Conservation (phyloP, 2,797 vertebrate genomes). For the Halcyon badia region DNA sequence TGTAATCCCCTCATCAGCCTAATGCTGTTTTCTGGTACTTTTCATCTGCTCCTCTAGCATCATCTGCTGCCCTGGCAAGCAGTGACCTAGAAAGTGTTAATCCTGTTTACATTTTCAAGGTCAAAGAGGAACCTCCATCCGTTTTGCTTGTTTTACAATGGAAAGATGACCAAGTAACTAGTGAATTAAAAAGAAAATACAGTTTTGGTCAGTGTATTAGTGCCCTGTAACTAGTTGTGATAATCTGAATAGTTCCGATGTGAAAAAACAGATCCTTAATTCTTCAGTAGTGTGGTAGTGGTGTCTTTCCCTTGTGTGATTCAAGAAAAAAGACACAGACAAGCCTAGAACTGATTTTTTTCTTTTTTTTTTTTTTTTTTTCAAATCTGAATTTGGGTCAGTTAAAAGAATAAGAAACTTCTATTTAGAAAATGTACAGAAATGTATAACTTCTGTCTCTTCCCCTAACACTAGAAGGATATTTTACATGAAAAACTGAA, state of each 20-base stretch:
- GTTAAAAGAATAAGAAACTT: not conserved
- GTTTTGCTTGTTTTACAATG: not conserved
- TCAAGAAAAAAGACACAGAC: not conserved
- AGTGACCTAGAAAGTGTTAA: constrained; percentile 73
- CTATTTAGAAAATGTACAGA: not conserved
- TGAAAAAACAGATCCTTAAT: not conserved
- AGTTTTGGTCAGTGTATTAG: not conserved
- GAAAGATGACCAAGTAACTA: not conserved
- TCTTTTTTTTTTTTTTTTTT: not conserved
- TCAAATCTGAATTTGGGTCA: not conserved
- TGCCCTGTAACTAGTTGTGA: not conserved
- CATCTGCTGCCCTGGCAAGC: constrained; percentile 49
- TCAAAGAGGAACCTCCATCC: constrained; percentile 37
- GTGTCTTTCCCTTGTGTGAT: not conserved
- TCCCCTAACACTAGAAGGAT: not conserved
- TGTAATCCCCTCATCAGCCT: constrained; percentile 16
- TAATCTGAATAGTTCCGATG: not conserved
- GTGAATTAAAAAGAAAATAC: not conserved
- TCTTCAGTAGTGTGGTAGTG: not conserved
- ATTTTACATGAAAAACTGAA: not conserved
- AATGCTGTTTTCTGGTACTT: not conserved
- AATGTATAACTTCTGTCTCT: not conserved
- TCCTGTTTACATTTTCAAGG: constrained; percentile 67
- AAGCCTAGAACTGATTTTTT: not conserved
- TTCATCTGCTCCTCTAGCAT: constrained; percentile 36